Evolutionary conservation across 2,888 invertebrate species (phyloP), one percentile per base, ranked within the genome.

Genomic region (Rotaria socialis): DNA sequence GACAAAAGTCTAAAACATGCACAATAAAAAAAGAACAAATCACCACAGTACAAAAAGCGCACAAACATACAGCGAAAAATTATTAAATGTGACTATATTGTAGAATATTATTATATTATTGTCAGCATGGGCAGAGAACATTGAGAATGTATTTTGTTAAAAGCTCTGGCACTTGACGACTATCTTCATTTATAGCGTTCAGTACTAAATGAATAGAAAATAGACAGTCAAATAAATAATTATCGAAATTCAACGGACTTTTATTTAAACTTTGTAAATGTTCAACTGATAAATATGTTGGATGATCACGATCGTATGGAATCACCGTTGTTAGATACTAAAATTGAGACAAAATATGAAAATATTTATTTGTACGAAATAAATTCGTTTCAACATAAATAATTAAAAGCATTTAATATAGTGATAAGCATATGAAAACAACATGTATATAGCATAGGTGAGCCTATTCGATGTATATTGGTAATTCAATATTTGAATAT

Each of bases 101-200:
- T 16, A 67, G 11, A 3, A 16, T 27, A 35, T 35, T 35, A 35
- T 35, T 8, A 67, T 67, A 67, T 67, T 67, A 35, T 27, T 67
- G 67, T 67, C 67, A 67, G 16, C 67, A 67, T 67, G 67, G 67
- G 19, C 67, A 67, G 19, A 67, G 67, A 67, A 67, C 94, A 94
- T 97, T 99, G 88, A 99, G 93, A 91, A 99, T 99, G 92, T 99
- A 99, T 92, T 99, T 98, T 90, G 99, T 99, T 90, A 99, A 93
- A 89, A 99, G 93, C 86, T 96, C 95, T 88, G 99, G 98, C 89
- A 99, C 98, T 88, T 96, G 95, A 84, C 96, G 96, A 91, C 96
- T 97, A 92, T 99, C 97, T 93, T 98, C 98, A 92, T 97, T 97
- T 89, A 99, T 97, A 89, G 98, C 98, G 93, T 96, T 96, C 90